Base-by-base conservation (phyloP, 2,797 vertebrate species). In the Chelon labrosus region DNA sequence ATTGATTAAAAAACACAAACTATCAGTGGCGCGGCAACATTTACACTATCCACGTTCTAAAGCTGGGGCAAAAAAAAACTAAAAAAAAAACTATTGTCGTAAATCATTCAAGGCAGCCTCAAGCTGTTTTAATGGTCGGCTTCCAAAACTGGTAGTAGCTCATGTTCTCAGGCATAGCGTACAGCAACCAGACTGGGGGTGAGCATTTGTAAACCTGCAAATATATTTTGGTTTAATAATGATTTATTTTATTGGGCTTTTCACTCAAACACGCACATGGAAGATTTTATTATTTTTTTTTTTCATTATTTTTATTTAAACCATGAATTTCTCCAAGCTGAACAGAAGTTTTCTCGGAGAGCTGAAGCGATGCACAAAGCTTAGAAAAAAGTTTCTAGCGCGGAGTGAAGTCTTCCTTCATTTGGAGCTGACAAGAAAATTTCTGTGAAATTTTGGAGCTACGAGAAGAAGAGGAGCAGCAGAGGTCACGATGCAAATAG, bases 61-160 rank as follows among this genome's bases (percentile, higher is more conserved):
- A 62, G n/a, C 8, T 22, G 41, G n/a, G 14, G 59, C 31, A 16
- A 67, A 67, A 82, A 22, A 22, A 57, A 22, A 51, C 49, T 27
- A 44, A 62, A 25, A 16, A 67, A 70, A 82, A 57, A 22, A 52
- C 49, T 37, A 44, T 46, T 14, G 39, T 0, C 9, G 65, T 82
- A 44, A 82, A 88, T 79, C 25, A 75, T 79, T 73, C 47, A 73
- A 39, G 49, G 13, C 38, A 50, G 64, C 74, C 71, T 75, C 25
- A 4, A 78, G 72, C 63, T 51, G 37, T 64, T 56, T n/a, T 69
- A 53, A 69, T 80, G 1, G 50, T 51, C 50, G 27, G n/a, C 77
- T 63, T 35, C 57, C 22, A 66, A 56, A 75, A 69, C 44, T 19
- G 35, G 38, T 57, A 49, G 52, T 72, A 53, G 60, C n/a, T 31